Base-by-base conservation (phyloP, 92 coral and sea anemone species). In the Epizoanthus scotinus region DNA sequence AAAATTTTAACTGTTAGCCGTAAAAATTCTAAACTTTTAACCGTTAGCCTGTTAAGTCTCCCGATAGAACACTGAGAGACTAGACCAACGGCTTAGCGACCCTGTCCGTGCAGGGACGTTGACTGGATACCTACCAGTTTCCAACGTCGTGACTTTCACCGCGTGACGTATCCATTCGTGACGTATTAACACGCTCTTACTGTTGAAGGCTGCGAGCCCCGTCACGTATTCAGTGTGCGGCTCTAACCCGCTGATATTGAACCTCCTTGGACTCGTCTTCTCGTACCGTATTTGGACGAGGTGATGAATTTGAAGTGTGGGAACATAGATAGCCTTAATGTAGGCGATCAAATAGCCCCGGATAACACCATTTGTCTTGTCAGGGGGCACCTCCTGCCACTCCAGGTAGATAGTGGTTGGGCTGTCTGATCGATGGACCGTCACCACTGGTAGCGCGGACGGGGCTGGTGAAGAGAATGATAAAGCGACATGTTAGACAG, bases 301-400 rank as follows among this genome's bases (percentile, higher is more conserved):
- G 17, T 7, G 72, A 3, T 18, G 6, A 13, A 1, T 17, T 5
- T 14, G 24, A 29, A 38, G 22, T 17, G 3, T 9, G 1, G 17
- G 8, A 1, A 17, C 17, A 50, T 38, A 6, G 0, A 31, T 31
- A 4, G 38, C 21, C 42, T 67, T 67, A 24, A 67, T 84, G 27
- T 60, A 74, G 50, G 50, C 83, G 19, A 84, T 67, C 25, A 50
- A 27, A 38, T 84, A 84, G 0, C 87, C 87, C 25, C 83, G 82
- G 27, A 84, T 77, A 31, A 75, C 56, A 24, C 87, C 87, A 25
- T 84, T 84, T 2, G 78, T 77, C 38, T 22, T 5, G 2, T 84
- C 60, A 13, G 50, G 65, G 6, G 87, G 83, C 19, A 84, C 70
- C 20, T 58, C 18, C 7, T 34, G 10, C 87, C 87, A 84, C 42